Evolutionary conservation across 2,888 invertebrate genomes (phyloP).

Genomic region (Drosophila acutilabella): DNA sequence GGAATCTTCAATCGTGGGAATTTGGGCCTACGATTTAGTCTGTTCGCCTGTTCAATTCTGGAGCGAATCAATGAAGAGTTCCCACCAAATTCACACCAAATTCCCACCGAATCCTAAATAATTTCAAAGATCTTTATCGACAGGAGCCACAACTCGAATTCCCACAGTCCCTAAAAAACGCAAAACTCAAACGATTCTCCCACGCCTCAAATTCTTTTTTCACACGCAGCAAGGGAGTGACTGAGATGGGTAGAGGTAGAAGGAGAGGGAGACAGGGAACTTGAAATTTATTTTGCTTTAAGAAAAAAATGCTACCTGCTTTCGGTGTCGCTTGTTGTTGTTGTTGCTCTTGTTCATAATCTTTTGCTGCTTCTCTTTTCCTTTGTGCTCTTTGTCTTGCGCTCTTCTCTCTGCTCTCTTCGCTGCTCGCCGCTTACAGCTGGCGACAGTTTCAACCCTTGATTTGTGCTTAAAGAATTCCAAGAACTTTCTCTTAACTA

Average conservation of each 20-base stretch:
- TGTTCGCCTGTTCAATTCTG: constrained; percentile 62
- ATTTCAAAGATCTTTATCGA: constrained; percentile 45
- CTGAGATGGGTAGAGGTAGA: not conserved
- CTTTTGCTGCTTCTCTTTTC: constrained; percentile 2
- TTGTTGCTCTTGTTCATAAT: not conserved
- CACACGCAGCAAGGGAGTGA: constrained; percentile 23
- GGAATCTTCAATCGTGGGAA: constrained; percentile 37
- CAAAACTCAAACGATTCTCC: constrained; percentile 32
- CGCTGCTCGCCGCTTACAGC: constrained; percentile 51
- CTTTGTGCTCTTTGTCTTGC: not conserved
- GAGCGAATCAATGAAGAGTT: constrained; percentile 43
- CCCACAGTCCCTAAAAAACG: constrained; percentile 40
- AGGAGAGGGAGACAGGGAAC: not conserved
- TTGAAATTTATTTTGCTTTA: constrained; percentile 39
- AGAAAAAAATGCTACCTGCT: constrained; percentile 48
- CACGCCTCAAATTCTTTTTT: constrained; percentile 36
- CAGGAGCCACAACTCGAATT: constrained; percentile 45
- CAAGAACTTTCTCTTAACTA: not conserved
- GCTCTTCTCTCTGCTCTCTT: not conserved
- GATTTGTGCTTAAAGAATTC: constrained; percentile 13
- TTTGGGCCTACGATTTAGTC: constrained; percentile 30
- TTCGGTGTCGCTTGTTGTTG: not conserved
- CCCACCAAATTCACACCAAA: constrained; percentile 48
- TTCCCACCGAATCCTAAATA: constrained; percentile 32
- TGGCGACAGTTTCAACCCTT: constrained; percentile 51